Conservation (phyloP, 2,797 vertebrate genomes). For the Sebastes wilsoni region DNA sequence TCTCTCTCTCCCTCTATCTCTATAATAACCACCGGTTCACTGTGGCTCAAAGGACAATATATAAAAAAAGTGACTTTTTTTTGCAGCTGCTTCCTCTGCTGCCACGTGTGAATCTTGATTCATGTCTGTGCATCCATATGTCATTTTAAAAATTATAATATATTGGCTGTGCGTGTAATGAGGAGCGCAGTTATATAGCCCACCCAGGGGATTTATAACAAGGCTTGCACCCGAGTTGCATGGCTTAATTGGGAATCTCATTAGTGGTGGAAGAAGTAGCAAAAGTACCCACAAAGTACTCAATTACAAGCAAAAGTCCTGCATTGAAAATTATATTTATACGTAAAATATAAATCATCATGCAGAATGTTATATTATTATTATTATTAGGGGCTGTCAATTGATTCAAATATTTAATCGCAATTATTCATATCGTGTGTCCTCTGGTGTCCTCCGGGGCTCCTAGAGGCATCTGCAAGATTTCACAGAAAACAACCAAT, state of each 20-base stretch:
- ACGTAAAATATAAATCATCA: background rate
- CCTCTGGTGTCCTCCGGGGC: too few relatives aligned
- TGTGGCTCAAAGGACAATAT: slow-evolving; percentile 70
- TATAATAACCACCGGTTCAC: slow-evolving; percentile 50
- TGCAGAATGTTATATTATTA: background rate
- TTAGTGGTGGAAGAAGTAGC: background rate
- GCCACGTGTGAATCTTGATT: background rate
- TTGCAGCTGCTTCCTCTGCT: slow-evolving; percentile 30
- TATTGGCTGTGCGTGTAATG: background rate
- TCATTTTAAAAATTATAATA: background rate
- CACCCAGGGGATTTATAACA: background rate
- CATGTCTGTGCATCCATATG: background rate
- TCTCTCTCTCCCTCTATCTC: slow-evolving; percentile 17
- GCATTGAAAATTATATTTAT: background rate
- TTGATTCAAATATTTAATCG: too few relatives aligned
- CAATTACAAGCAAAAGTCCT: background rate
- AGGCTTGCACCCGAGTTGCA: background rate
- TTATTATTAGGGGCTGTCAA: too few relatives aligned
- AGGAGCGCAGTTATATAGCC: background rate
- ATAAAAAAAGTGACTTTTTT: slow-evolving; percentile 67
- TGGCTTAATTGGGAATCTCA: slow-evolving; percentile 3
- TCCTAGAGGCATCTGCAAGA: too few relatives aligned
- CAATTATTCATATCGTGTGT: too few relatives aligned
- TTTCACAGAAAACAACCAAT: too few relatives aligned
- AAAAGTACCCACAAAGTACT: background rate